Percentiles rank a stretch among this genome's conserved stretches.
These are phyloP conservation scores for Wasmannia auropunctata DNA, from an alignment of 1,140 invertebrate species.

Conservation along the genomic window DNA sequence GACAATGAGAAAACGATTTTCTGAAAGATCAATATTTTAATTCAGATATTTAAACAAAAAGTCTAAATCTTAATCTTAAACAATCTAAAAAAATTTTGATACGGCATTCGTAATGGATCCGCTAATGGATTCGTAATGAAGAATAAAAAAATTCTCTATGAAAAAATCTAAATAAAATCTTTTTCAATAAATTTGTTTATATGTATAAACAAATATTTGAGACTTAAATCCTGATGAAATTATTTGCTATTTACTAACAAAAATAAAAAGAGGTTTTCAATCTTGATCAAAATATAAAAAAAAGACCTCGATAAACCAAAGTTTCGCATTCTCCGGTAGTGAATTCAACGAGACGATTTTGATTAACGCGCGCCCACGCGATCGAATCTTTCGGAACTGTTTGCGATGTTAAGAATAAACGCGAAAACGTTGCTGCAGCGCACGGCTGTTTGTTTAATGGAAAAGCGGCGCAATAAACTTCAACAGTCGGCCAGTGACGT, in stretches of 20 bases:
- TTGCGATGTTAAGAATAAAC: conserved; percentile 67
- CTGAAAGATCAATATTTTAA: not conserved
- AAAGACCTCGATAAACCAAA: conserved; percentile 1
- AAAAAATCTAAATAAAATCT: not conserved
- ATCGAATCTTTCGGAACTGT: conserved; percentile 57
- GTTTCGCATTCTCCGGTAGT: not conserved
- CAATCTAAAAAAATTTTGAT: not conserved
- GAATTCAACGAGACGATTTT: conserved; percentile 23
- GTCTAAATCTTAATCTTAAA: not conserved
- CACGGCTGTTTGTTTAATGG: conserved; percentile 27
- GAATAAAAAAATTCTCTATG: not conserved
- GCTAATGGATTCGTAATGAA: not conserved
- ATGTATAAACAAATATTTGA: not conserved
- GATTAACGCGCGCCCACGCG: conserved; percentile 40
- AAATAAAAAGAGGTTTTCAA: not conserved
- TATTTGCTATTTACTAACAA: not conserved
- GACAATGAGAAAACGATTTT: not conserved
- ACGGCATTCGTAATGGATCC: not conserved
- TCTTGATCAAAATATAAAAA: not conserved
- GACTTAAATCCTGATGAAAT: not conserved
- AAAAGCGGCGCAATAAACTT: conserved; percentile 35
- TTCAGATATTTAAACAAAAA: not conserved
- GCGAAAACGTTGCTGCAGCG: conserved; percentile 19
- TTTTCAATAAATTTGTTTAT: not conserved
- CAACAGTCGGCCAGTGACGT: conserved; percentile 55